A percentile compares a stretch with the other conserved stretches of the same genome.
phyloP scores from a whole-genome alignment of 1,140 invertebrate species.

The Atta cephalotes region DNA sequence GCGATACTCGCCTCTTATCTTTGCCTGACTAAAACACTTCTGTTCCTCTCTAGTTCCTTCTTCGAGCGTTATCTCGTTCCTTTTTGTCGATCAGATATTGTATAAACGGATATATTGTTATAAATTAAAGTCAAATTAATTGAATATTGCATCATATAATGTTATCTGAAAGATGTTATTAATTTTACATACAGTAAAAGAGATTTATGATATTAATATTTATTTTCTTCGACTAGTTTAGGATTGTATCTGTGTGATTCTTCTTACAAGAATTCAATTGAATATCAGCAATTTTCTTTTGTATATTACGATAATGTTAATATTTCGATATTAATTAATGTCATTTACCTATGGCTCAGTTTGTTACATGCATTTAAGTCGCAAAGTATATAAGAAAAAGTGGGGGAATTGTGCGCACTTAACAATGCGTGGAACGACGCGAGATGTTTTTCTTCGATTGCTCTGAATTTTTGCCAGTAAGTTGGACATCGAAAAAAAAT shows the following conservation, averaged over 20 bases:
- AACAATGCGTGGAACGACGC: too few species aligned
- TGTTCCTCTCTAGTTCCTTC: neutral
- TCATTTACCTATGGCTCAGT: too few species aligned
- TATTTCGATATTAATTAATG: too few species aligned
- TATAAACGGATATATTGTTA: neutral
- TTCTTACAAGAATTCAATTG: neutral
- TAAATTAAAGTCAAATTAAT: slow-evolving; percentile 22
- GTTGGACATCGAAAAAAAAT: too few species aligned
- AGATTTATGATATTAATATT: slow-evolving; percentile 18
- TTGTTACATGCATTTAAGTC: slow-evolving; percentile 53
- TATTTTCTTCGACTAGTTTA: neutral
- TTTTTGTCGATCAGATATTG: neutral
- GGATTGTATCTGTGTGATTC: neutral
- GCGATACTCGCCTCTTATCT: slow-evolving; percentile 34
- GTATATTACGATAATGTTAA: neutral
- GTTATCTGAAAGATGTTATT: slow-evolving; percentile 11
- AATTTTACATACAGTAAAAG: slow-evolving; percentile 1
- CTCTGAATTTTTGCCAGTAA: too few species aligned
- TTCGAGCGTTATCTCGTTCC: slow-evolving; percentile 12
- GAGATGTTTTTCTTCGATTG: too few species aligned
- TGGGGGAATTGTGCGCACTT: too few species aligned
- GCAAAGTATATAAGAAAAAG: slow-evolving; percentile 35
- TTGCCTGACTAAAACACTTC: slow-evolving; percentile 10
- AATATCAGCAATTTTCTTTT: neutral
- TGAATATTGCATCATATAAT: neutral